Conservation (phyloP, 2,113 vertebrate species). For the Urocitellus parryii region DNA sequence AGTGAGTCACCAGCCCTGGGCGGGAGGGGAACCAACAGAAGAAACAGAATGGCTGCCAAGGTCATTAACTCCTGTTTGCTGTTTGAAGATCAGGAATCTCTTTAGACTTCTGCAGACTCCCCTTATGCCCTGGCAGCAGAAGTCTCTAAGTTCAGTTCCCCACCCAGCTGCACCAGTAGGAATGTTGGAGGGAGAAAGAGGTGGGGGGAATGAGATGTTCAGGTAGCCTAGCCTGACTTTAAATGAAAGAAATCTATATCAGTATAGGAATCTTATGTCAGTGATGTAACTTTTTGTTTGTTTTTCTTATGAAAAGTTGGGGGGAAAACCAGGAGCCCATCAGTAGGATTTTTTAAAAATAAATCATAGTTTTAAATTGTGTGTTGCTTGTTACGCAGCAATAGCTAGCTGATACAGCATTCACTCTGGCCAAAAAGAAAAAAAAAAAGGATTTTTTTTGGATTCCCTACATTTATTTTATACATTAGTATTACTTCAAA, state of each 20-base stretch:
- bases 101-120: not conserved
- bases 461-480: not conserved
- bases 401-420: not conserved
- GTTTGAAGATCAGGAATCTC: not conserved
- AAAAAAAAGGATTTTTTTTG: not conserved
- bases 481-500: not conserved
- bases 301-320: not conserved
- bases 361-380: no score
- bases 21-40: not conserved
- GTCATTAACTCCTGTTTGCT: not conserved
- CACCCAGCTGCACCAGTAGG: not conserved
- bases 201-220: fast-evolving
- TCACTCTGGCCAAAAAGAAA: not conserved
- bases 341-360: not conserved
- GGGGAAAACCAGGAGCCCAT: not conserved
- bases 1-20: not conserved
- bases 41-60: not conserved
- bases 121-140: not conserved
- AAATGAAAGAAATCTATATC: not conserved
- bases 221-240: not conserved
- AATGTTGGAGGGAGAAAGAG: no score
- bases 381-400: not conserved
- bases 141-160: not conserved
- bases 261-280: not conserved
- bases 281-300: not conserved